Base-by-base conservation (phyloP, 2,888 invertebrate species). In the Clivina fossor region DNA sequence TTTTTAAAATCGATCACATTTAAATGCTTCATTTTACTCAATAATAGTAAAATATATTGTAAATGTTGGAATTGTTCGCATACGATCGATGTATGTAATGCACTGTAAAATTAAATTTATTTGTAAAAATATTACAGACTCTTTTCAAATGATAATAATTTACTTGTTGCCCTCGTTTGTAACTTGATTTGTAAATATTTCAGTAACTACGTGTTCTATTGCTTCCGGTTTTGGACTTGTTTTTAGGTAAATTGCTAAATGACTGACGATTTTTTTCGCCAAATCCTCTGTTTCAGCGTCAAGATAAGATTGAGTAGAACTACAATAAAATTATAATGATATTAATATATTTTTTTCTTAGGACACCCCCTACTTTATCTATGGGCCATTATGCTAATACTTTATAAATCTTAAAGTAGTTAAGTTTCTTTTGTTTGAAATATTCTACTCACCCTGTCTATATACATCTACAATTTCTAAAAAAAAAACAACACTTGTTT, bases 1-100 rank as follows among this genome's bases (percentile, higher is more conserved):
- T 80, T 80, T 3, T 71, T 65, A 3, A 75, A 69, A 58, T 77
- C 76, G 2, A 81, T 61, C 9, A 80, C 63, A 22, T 64, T 67
- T 18, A 61, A 58, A 30, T 65, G 62, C 41, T 64, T 66, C 41
- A 65, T 66, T 58, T 61, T 71, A 18, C 65, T 62, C n/a, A 75
- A 61, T 4, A 73, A 60, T 20, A 69, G 61, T 28, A 73, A 68
- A 2, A 71, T 62, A 18, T 64, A 64, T 4, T 69, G 65, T 19
- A 70, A 58, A n/a, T 51, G 46, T 3, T 63, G 51, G 48, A 60
- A 44, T 53, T 64, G 54, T 58, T 66, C 51, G 43, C 62, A 63
- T 18, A 60, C 30, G 2, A 63, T 59, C n/a, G 59, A 56, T 43
- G 60, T 56, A 48, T 73, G 72, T 3, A 73, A 59, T 11, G 70